Conservation (phyloP, 2,888 invertebrate genomes). For the Nebria brevicollis region DNA sequence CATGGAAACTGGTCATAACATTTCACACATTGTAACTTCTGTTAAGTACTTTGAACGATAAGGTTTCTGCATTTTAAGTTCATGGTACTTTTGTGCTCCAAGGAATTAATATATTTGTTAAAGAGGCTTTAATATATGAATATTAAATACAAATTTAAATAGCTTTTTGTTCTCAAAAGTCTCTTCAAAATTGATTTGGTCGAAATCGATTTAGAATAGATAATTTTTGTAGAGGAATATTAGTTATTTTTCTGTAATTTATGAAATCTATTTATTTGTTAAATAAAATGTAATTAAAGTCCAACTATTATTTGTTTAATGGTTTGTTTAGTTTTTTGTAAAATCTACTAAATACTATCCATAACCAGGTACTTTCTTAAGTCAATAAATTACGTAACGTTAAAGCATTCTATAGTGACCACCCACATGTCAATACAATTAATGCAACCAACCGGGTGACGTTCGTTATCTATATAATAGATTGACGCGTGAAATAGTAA, state of each 20-base stretch:
- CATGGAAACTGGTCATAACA: not conserved
- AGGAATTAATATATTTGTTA: too few species aligned
- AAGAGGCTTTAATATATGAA: too few species aligned
- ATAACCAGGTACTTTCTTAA: not conserved
- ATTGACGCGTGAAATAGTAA: not conserved
- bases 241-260: too few species aligned
- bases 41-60: constrained; percentile 6
- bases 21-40: constrained; percentile 11
- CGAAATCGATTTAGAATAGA: too few species aligned
- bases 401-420: not conserved
- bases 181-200: too few species aligned
- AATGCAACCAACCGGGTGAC: not conserved
- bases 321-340: not conserved
- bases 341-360: not conserved
- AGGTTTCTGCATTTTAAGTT: not conserved
- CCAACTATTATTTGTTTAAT: too few species aligned
- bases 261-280: too few species aligned
- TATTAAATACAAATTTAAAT: too few species aligned
- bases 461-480: not conserved
- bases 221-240: too few species aligned
- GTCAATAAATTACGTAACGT: constrained; percentile 4
- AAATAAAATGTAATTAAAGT: not conserved
- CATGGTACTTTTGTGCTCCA: too few species aligned
- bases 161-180: too few species aligned
- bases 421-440: constrained; percentile 19